phyloP scores from a whole-genome alignment of 2,888 invertebrate genomes.

The Synanthedon vespiformis region DNA sequence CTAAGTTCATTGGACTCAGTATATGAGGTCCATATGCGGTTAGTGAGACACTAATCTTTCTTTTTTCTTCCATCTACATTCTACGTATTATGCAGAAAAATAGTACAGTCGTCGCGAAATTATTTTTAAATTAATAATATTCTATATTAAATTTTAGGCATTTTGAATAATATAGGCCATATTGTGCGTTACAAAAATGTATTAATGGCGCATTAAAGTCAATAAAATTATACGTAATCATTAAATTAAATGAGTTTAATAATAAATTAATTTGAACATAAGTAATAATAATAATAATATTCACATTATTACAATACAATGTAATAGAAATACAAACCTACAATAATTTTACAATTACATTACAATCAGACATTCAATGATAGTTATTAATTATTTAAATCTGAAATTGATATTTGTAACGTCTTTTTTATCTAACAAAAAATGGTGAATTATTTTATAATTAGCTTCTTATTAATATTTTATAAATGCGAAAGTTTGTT shows the following conservation, averaged over 20 bases:
- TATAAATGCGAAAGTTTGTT: no score
- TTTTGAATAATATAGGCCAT: slow-evolving; percentile 19
- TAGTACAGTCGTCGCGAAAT: background rate
- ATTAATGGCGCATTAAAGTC: background rate
- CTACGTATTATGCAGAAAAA: no score
- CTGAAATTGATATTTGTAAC: slow-evolving; percentile 24
- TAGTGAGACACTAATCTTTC: no score
- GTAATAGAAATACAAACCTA: slow-evolving; percentile 33
- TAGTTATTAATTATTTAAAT: slow-evolving; percentile 16
- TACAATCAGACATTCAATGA: slow-evolving; percentile 30
- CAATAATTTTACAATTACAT: slow-evolving; percentile 28
- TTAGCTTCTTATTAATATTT: no score
- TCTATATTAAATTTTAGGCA: background rate
- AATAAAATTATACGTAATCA: background rate
- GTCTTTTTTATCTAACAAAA: background rate
- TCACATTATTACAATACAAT: slow-evolving; percentile 23
- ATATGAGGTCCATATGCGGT: no score
- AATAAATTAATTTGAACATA: slow-evolving; percentile 14
- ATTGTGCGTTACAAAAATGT: slow-evolving; percentile 20
- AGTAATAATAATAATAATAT: slow-evolving; percentile 24
- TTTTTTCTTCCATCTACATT: no score
- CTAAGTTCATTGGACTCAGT: no score
- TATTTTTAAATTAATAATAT: background rate
- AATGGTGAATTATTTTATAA: background rate
- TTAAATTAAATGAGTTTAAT: background rate